A percentile compares a stretch with the other conserved stretches of the same genome.
These are phyloP conservation scores for Machimus rusticus DNA, from an alignment of 2,888 invertebrate species.

Conservation along the genomic window DNA sequence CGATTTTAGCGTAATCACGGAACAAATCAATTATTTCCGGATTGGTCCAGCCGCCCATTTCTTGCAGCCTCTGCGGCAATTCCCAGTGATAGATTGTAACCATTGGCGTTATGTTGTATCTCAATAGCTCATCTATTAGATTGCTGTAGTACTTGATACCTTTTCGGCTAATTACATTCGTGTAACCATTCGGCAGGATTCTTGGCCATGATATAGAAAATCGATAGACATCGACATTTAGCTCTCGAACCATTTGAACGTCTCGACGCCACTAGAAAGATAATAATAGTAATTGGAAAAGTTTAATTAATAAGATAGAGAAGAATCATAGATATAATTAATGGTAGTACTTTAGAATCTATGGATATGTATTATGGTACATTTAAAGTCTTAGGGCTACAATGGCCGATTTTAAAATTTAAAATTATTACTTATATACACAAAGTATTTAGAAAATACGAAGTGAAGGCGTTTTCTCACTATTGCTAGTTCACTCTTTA, in stretches of 20 bases:
- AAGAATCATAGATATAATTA: neutral
- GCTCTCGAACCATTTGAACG: slow-evolving; percentile 69
- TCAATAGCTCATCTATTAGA: slow-evolving; percentile 74
- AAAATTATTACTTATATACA: too few species aligned
- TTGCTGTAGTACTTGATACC: slow-evolving; percentile 81
- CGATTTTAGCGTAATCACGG: slow-evolving; percentile 70
- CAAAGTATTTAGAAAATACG: too few species aligned
- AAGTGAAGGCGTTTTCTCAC: too few species aligned
- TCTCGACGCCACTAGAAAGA: slow-evolving; percentile 66
- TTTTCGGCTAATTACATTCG: slow-evolving; percentile 70
- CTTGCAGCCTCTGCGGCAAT: slow-evolving; percentile 70
- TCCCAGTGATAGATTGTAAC: slow-evolving; percentile 79
- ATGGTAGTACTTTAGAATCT: neutral
- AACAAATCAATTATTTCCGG: slow-evolving; percentile 71
- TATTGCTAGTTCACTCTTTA: too few species aligned
- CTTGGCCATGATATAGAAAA: slow-evolving; percentile 81
- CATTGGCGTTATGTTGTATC: slow-evolving; percentile 74
- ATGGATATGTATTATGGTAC: neutral
- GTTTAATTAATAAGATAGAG: neutral
- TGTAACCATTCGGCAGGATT: slow-evolving; percentile 74
- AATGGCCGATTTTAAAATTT: too few species aligned
- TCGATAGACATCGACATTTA: slow-evolving; percentile 73
- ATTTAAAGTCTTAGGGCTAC: too few species aligned
- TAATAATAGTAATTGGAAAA: neutral
- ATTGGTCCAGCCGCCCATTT: slow-evolving; percentile 74